phyloP scores from a whole-genome alignment of 1,140 invertebrate species.

The Zaprionus capensis region DNA sequence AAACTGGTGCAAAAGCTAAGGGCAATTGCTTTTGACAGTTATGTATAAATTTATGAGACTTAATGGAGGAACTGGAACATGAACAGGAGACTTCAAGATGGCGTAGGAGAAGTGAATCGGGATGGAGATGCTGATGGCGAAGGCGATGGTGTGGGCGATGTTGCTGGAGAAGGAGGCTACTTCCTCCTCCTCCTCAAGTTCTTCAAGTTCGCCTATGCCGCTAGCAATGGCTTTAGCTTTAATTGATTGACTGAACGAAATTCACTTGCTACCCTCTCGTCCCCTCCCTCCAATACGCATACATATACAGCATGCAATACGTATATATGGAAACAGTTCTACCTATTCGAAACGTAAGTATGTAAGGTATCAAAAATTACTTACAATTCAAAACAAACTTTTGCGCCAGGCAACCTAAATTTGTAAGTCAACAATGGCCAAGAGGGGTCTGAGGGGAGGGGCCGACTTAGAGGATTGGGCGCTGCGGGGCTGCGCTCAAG shows the following conservation, averaged over 20 bases:
- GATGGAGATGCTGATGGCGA: neutral
- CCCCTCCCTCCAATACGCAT: neutral
- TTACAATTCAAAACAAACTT: slow-evolving; percentile 82
- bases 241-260: slow-evolving; percentile 69
- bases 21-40: slow-evolving; percentile 82
- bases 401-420: slow-evolving; percentile 76
- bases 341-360: slow-evolving; percentile 43
- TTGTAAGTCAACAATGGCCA: slow-evolving; percentile 78
- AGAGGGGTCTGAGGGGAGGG: slow-evolving; percentile 2
- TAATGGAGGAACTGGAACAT: slow-evolving; percentile 57
- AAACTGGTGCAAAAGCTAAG: slow-evolving; percentile 81
- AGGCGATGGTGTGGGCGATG: neutral
- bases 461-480: neutral
- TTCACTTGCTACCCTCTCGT: neutral
- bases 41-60: slow-evolving; percentile 81
- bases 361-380: slow-evolving; percentile 79
- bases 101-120: neutral
- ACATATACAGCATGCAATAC: neutral
- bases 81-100: slow-evolving; percentile 7
- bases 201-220: slow-evolving; percentile 26
- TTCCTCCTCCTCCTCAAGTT: neutral
- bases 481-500: neutral
- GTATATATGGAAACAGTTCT: slow-evolving; percentile 52
- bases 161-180: neutral
- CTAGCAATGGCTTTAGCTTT: slow-evolving; percentile 55